Conservation (phyloP, 2,797 vertebrate genomes). For the Danio kyathit region DNA sequence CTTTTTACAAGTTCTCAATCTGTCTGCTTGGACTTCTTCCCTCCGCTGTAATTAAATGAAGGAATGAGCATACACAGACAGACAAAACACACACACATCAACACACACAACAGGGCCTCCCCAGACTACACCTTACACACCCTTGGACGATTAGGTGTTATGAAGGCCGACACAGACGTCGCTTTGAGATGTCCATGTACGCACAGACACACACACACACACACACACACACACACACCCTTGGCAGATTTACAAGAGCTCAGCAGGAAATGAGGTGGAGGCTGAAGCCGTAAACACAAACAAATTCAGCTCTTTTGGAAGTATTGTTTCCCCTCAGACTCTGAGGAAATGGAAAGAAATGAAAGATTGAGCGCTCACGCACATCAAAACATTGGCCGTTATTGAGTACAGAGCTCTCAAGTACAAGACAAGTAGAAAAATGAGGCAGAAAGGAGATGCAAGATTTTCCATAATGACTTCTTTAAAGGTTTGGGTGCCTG, state of each 20-base stretch:
- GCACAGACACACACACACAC: neutral
- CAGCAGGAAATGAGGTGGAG: constrained; percentile 58
- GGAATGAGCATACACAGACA: neutral
- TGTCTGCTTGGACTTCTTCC: constrained; percentile 44
- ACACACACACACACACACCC: constrained; percentile 15
- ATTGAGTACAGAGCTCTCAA: constrained; percentile 58
- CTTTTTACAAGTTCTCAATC: constrained; percentile 48
- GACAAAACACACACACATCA: constrained; percentile 25
- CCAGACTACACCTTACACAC: constrained; percentile 27
- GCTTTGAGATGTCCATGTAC: constrained; percentile 20
- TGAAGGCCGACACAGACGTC: constrained; percentile 35
- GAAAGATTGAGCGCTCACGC: constrained; percentile 68
- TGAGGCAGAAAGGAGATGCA: constrained; percentile 23
- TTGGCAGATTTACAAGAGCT: constrained; percentile 26
- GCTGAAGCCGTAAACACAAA: constrained; percentile 59
- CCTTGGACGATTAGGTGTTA: constrained; percentile 44
- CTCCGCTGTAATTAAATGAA: constrained; percentile 11
- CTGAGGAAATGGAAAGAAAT: constrained; percentile 65
- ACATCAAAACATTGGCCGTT: constrained; percentile 61
- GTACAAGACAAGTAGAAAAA: constrained; percentile 1
- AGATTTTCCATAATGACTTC: constrained; percentile 51
- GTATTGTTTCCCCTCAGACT: constrained; percentile 63
- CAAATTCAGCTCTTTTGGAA: constrained; percentile 63
- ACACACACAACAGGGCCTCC: constrained; percentile 27
- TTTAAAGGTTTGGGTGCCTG: constrained; percentile 56